These are phyloP conservation scores for Papilio polyxenes DNA, from an alignment of 1,140 invertebrate genomes.

Conservation along the genomic window DNA sequence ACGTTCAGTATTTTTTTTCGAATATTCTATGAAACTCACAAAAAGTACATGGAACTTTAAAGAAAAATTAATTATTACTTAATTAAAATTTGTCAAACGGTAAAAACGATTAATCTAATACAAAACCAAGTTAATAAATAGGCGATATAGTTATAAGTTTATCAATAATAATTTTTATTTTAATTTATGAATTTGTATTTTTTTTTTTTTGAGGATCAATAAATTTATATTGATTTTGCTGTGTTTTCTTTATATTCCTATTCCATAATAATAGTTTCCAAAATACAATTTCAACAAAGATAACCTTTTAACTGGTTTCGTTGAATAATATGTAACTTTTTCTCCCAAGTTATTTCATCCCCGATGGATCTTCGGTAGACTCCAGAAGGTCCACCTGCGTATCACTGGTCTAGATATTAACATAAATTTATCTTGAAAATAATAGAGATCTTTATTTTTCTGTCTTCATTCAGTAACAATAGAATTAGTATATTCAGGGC, in stretches of 20 bases:
- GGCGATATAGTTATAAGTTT: constrained; percentile 18
- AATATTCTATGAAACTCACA: neutral
- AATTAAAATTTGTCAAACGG: neutral
- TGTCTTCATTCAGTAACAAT: neutral
- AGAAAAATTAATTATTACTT: neutral
- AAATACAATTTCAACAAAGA: neutral
- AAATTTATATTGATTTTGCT: constrained; percentile 71
- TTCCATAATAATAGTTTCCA: neutral
- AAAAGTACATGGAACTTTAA: neutral
- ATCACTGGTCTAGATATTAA: neutral
- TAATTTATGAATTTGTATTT: constrained; percentile 27
- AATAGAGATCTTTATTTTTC: neutral
- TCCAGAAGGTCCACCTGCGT: neutral
- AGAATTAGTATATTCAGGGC: neutral
- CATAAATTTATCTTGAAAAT: neutral
- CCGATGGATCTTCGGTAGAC: too few relatives aligned
- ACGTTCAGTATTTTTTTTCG: neutral
- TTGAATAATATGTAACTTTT: too few relatives aligned
- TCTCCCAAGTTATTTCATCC: too few relatives aligned
- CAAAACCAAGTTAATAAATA: constrained; percentile 10
- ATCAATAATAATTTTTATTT: neutral
- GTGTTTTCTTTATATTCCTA: constrained; percentile 59
- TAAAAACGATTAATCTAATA: neutral
- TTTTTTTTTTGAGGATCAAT: constrained; percentile 55
- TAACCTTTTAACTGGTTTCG: too few relatives aligned